Evolutionary conservation across 2,113 vertebrate genomes (phyloP), one percentile per base, ranked within the genome.

Genomic region (Perccottus glenii): DNA sequence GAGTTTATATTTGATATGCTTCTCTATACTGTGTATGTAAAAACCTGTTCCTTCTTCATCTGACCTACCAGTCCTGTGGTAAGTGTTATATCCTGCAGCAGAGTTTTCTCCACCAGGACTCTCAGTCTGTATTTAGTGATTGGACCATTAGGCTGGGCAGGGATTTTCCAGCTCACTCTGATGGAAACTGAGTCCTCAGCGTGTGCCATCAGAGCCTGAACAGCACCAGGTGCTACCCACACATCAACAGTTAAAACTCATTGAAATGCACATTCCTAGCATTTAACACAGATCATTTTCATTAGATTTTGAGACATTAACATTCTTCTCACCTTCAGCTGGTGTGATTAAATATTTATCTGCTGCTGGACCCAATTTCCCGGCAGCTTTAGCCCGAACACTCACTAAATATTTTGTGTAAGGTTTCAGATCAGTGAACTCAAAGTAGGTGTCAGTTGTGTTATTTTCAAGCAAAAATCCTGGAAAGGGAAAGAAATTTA

Each of bases 81-180:
- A 45, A 99, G 93, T 69, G 95, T 89, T 78, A 94, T 95, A 72
- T 98, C 92, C 89, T 97, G 95, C 64, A 98, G 86, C 62, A 90
- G 78, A 1, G 62, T 8, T 0, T 89, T 80, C 1, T 79, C 81
- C 50, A 73, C 56, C 10, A 91, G 68, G 35, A 96, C 95, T 80
- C 90, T 92, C 45, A 99, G 88, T 75, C 93, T 92, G 71, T 99
- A 99, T 45, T 92, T 95, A 60, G 80, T 96, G 86, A 98, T 96
- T 33, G 93, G 89, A 77, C 98, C 98, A 56, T 98, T 99, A 48
- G 95, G 93, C 76, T 96, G 93, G 19, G 32, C 92, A 33, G 98
- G 98, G 44, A 87, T 94, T 81, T 79, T 94, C 98, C 98, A 99
- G 53, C 88, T 90, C 75, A 98, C 93, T 82, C 76, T 92, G 80